phyloP scores from a whole-genome alignment of 2,113 vertebrate species.

The Ceyx cyanopectus region DNA sequence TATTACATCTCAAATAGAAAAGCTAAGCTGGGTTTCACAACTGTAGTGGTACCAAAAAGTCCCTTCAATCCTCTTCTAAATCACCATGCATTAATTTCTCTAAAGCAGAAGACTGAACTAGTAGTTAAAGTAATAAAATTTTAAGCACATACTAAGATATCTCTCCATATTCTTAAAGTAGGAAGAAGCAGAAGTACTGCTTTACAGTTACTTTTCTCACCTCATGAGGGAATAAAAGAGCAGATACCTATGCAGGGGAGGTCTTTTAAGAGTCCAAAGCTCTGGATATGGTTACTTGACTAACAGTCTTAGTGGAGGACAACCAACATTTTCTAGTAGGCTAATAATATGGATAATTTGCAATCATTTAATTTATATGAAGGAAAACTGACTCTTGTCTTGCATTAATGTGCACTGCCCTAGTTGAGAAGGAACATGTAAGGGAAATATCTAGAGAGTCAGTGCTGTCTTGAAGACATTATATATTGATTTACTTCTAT shows the following conservation, averaged over 20 bases:
- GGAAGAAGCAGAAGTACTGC: neutral
- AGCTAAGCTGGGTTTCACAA: neutral
- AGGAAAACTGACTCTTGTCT: neutral
- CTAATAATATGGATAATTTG: neutral
- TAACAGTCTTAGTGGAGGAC: neutral
- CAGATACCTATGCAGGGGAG: neutral
- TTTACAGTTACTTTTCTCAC: neutral
- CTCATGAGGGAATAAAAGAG: neutral
- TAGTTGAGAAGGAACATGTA: neutral
- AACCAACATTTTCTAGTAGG: neutral
- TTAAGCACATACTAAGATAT: neutral
- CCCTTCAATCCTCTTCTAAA: neutral
- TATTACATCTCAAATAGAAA: neutral
- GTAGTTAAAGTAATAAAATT: neutral
- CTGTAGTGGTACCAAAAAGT: neutral
- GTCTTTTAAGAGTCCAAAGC: neutral
- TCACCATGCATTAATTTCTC: neutral
- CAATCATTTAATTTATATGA: neutral
- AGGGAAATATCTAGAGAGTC: neutral
- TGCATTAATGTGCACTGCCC: neutral
- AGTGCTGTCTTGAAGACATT: neutral
- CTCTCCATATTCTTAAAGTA: neutral
- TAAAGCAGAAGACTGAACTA: neutral
- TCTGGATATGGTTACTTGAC: neutral
- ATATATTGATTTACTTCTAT: neutral